phyloP scores from a whole-genome alignment of 2,113 vertebrate genomes.

The Bufo bufo region DNA sequence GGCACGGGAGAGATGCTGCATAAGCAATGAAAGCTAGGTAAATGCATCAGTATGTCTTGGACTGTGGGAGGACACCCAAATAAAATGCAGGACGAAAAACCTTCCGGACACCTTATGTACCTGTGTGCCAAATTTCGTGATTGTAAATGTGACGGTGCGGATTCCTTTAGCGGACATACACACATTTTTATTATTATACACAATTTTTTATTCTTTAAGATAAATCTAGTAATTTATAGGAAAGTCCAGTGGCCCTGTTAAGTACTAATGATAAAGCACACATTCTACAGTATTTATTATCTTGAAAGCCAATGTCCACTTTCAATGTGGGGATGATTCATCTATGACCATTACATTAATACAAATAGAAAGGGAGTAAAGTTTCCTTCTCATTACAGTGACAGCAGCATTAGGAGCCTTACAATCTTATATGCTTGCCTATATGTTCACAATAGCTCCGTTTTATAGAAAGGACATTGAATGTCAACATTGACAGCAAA shows the following conservation, averaged over 20 bases:
- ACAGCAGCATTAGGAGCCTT: background rate
- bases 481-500: background rate
- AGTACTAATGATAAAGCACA: constrained; percentile 15
- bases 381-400: background rate
- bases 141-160: no score
- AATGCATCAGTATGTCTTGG: no score
- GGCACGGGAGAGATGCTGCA: no score
- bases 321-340: background rate
- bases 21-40: no score
- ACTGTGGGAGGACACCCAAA: no score
- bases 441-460: no score
- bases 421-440: background rate
- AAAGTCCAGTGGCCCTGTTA: background rate
- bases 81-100: no score
- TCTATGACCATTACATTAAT: constrained; percentile 2
- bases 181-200: background rate
- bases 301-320: background rate
- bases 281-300: constrained; percentile 1
- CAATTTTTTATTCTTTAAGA: background rate
- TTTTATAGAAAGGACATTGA: background rate
- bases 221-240: background rate
- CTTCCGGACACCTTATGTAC: no score
- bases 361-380: background rate
- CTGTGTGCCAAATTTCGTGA: no score
- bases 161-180: no score